Base-by-base conservation (phyloP, 1,140 invertebrate genomes). In the Trichogramma pretiosum region DNA sequence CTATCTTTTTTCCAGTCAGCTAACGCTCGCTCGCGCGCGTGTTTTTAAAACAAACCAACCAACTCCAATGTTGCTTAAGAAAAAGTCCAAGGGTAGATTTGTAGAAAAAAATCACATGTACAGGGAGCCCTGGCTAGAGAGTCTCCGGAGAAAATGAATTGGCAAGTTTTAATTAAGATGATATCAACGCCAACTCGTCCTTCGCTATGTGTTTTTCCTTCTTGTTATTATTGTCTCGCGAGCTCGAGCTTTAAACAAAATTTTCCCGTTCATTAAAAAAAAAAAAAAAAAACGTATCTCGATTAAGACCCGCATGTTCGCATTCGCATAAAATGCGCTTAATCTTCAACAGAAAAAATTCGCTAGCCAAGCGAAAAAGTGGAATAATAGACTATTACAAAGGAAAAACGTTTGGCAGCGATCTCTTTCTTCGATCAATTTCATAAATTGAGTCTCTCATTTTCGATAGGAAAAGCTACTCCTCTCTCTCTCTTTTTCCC, bases 101-200 rank as follows among this genome's bases (percentile, higher is more conserved):
- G n/a, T n/a, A n/a, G n/a, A n/a, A n/a, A n/a, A n/a, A n/a, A n/a
- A n/a, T n/a, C n/a, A n/a, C n/a, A n/a, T n/a, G n/a, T n/a, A n/a
- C n/a, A n/a, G n/a, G n/a, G n/a, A n/a, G n/a, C 9, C 32, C 42
- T 42, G 16, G 49, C 47, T 53, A 56, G 51, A 59, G 56, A 58
- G 23, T 17, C 52, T 46, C 48, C 40, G 48, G 50, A 60, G 55
- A 56, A 70, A 72, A 72, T 72, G 67, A 72, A 72, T 72, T 65
- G 69, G 69, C 67, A 70, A 72, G 59, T 72, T 72, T 72, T 72
- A 72, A 72, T 72, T 70, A 72, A 72, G 70, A 72, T 72, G 55
- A 54, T 72, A 69, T 7, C 71, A 65, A 59, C 13, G 2, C 28
- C 11, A 19, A 62, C 52, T 54, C 45, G 50, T 50, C 47, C 41